Evolutionary conservation across 1,140 invertebrate species (phyloP).

Genomic region (Adoxophyes honmai): DNA sequence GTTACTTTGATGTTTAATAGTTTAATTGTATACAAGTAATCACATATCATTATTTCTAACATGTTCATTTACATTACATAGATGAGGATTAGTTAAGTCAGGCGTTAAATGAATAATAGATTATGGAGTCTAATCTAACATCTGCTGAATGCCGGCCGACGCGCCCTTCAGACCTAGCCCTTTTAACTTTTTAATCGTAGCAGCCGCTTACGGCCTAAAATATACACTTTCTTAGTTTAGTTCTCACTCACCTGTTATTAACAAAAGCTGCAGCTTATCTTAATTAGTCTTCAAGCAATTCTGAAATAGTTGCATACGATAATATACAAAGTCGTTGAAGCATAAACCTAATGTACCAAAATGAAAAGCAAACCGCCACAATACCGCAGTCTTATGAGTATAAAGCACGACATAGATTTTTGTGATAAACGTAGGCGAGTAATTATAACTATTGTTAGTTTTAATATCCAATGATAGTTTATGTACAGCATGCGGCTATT

Average conservation of each 20-base stretch:
- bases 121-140: background rate
- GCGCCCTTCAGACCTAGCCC: too few relatives aligned
- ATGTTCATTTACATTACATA: slow-evolving; percentile 37
- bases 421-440: background rate
- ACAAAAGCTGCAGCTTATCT: background rate
- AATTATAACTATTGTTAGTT: background rate
- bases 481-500: slow-evolving; percentile 11
- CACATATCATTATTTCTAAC: slow-evolving; percentile 71
- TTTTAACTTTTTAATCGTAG: too few relatives aligned
- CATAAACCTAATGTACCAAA: too few relatives aligned
- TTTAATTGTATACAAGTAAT: slow-evolving; percentile 62
- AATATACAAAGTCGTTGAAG: too few relatives aligned
- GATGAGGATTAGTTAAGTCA: slow-evolving; percentile 18
- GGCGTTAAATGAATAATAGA: too few relatives aligned
- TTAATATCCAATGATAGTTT: slow-evolving; percentile 9
- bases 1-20: slow-evolving; percentile 67
- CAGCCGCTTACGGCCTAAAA: too few relatives aligned
- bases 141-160: background rate
- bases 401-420: slow-evolving; percentile 6
- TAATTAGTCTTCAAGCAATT: too few relatives aligned
- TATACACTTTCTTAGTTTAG: background rate
- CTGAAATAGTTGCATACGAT: too few relatives aligned
- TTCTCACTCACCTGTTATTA: background rate
- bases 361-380: too few relatives aligned
- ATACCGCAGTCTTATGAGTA: background rate